phyloP scores from a whole-genome alignment of 2,888 invertebrate species.

The Cheilosia soror region DNA sequence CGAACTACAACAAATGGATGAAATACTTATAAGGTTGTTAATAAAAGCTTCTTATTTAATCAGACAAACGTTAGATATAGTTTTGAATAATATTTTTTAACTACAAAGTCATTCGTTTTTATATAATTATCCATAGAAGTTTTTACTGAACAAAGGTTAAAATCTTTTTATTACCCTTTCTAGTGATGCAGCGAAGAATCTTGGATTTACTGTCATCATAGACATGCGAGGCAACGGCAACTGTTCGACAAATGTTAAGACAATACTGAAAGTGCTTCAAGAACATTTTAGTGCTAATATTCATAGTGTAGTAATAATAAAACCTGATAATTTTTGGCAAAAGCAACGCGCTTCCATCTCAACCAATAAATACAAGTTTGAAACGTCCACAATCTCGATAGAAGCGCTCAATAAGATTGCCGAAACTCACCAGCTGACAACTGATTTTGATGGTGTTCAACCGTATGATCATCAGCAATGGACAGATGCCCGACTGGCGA shows the following conservation, averaged over 20 bases:
- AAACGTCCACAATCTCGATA: conserved; percentile 98
- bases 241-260: conserved; percentile 97
- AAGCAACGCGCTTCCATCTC: conserved; percentile 98
- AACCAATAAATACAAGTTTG: conserved; percentile 99
- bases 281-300: conserved; percentile 97
- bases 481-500: conserved; percentile 96
- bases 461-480: conserved; percentile 98
- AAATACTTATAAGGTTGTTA: no score
- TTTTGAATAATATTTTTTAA: background rate
- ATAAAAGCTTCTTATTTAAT: no score
- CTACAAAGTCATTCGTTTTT: no score
- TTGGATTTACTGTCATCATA: conserved; percentile 97
- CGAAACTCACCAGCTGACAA: conserved; percentile 95
- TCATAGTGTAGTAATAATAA: conserved; percentile 97
- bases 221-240: conserved; percentile 96
- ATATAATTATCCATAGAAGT: background rate
- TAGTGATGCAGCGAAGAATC: conserved; percentile 85
- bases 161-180: conserved; percentile 23
- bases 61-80: no score
- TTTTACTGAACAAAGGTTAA: background rate
- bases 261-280: conserved; percentile 97
- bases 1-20: no score
- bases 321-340: conserved; percentile 99
- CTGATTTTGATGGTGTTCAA: conserved; percentile 96
- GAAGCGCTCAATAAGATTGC: conserved; percentile 97